These are phyloP conservation scores for Nematostella vectensis DNA, from an alignment of 92 coral and sea anemone species.

Conservation along the genomic window DNA sequence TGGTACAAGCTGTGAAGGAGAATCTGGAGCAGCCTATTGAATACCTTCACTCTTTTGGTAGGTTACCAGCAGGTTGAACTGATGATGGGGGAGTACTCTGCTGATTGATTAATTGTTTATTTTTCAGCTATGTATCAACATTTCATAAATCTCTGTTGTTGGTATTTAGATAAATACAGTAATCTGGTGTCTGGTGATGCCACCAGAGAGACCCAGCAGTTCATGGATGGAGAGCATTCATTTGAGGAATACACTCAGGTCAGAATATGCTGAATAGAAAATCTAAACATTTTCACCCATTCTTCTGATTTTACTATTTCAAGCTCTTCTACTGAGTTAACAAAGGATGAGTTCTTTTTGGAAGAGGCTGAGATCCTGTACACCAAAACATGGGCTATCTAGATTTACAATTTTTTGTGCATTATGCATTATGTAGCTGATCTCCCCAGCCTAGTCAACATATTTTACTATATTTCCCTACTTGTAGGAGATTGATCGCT, in stretches of 20 bases:
- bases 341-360: too few relatives aligned
- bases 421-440: too few relatives aligned
- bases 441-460: too few relatives aligned
- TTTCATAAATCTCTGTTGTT: not conserved
- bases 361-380: too few relatives aligned
- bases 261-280: too few relatives aligned
- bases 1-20: conserved; percentile 65
- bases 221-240: conserved; percentile 66
- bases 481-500: conserved; percentile 76
- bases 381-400: too few relatives aligned
- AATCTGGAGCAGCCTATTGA: conserved; percentile 87
- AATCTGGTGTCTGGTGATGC: conserved; percentile 91
- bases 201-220: conserved; percentile 45
- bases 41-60: conserved; percentile 85
- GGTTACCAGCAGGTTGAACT: too few relatives aligned
- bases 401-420: too few relatives aligned
- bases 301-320: too few relatives aligned
- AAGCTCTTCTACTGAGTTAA: too few relatives aligned
- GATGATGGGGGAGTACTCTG: not conserved
- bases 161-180: conserved; percentile 64
- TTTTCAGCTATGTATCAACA: too few relatives aligned
- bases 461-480: too few relatives aligned
- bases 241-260: conserved; percentile 96
- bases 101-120: not conserved
- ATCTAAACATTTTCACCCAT: not conserved